These are phyloP conservation scores for Puma concolor DNA, from an alignment of 2,113 vertebrate species.

Conservation along the genomic window DNA sequence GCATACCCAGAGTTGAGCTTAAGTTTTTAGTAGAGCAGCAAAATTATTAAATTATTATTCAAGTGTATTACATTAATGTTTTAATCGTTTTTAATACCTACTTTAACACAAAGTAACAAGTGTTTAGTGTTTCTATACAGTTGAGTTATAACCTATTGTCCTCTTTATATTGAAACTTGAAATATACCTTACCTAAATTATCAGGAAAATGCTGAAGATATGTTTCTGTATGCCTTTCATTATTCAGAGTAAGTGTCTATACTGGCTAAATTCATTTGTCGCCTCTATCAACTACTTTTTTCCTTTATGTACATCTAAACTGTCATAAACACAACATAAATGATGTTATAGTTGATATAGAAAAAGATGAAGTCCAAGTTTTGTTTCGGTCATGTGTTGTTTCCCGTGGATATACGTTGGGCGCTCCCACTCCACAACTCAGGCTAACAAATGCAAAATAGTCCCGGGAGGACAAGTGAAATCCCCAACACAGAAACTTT, in stretches of 20 bases:
- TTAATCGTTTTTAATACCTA: background rate
- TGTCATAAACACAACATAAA: background rate
- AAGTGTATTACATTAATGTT: too few species aligned
- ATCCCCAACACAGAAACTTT: slow-evolving; percentile 31
- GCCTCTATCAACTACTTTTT: background rate
- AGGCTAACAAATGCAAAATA: slow-evolving; percentile 52
- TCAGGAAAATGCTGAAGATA: background rate
- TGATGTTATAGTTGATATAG: background rate
- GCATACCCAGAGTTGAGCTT: background rate
- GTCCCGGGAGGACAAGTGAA: background rate
- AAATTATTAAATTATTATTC: too few species aligned
- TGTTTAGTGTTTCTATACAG: background rate
- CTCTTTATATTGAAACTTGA: background rate
- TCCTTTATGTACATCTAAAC: background rate
- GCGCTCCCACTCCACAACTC: background rate
- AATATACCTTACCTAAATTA: background rate
- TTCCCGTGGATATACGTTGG: background rate
- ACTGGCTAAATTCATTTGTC: background rate
- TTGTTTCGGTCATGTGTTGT: background rate
- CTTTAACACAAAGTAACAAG: background rate
- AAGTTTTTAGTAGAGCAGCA: background rate
- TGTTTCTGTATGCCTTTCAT: background rate
- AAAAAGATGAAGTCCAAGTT: background rate
- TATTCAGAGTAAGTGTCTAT: background rate
- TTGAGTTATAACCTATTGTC: background rate